These are phyloP conservation scores for Masticophis lateralis DNA, from an alignment of 2,797 vertebrate species.

Conservation along the genomic window DNA sequence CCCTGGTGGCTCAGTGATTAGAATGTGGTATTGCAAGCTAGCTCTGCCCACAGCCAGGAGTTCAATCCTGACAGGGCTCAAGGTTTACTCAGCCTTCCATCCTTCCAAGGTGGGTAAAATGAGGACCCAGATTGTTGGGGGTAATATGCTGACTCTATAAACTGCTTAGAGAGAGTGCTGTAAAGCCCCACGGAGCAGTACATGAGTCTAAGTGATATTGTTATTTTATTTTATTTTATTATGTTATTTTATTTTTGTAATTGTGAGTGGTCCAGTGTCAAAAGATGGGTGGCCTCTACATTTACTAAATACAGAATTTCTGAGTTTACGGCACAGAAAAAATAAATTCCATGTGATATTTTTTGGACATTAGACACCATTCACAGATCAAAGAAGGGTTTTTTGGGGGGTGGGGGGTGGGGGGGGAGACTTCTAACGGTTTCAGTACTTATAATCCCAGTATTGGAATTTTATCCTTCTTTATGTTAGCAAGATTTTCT, in stretches of 20 bases:
- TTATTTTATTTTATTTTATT: neutral
- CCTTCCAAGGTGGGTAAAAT: neutral
- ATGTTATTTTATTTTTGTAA: neutral
- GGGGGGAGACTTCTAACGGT: neutral
- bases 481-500: neutral
- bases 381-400: neutral
- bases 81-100: neutral
- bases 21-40: neutral
- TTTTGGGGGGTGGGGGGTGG: no score
- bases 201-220: neutral
- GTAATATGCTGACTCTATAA: neutral
- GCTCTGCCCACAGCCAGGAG: neutral
- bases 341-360: neutral
- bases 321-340: neutral
- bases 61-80: neutral
- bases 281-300: neutral
- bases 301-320: neutral
- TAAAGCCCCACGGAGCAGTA: neutral
- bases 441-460: neutral
- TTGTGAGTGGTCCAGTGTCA: neutral
- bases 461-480: constrained; percentile 44
- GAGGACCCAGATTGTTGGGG: neutral
- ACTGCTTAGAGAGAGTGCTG: neutral
- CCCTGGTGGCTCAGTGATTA: neutral
- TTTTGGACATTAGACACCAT: neutral